Conservation (phyloP, 53 echinoderm and acorn worm species). For the Antedon mediterranea region DNA sequence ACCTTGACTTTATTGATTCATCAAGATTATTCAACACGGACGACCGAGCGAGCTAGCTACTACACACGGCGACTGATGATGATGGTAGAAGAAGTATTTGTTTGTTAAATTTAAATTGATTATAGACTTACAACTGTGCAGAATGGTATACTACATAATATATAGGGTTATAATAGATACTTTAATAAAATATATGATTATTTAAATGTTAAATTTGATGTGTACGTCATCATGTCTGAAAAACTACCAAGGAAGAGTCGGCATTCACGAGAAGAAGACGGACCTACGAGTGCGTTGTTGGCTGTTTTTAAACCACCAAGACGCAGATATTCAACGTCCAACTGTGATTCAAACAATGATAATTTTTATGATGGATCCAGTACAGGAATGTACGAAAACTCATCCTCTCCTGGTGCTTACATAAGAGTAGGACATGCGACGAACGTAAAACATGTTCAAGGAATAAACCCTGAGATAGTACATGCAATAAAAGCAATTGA, state of each 20-base stretch:
- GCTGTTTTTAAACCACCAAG: neutral
- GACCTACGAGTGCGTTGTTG: neutral
- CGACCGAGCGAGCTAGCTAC: too few species aligned
- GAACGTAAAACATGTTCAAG: conserved; percentile 37
- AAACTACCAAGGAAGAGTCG: neutral
- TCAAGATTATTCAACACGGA: too few species aligned
- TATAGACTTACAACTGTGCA: neutral
- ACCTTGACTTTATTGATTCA: neutral
- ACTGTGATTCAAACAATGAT: neutral
- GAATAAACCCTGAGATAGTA: conserved; percentile 68
- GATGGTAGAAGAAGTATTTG: neutral
- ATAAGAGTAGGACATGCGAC: neutral
- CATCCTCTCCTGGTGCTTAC: neutral
- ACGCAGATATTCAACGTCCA: neutral
- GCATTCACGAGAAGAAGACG: neutral
- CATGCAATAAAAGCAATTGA: conserved; percentile 70
- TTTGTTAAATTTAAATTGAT: too few species aligned
- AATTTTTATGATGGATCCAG: neutral
- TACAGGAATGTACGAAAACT: neutral
- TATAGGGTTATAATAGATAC: neutral
- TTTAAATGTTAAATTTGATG: too few species aligned
- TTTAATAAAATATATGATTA: neutral
- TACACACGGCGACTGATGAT: neutral
- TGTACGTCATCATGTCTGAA: neutral
- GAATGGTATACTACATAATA: neutral